These are phyloP conservation scores for Aepyceros melampus DNA, from an alignment of 2,113 vertebrate species.

Conservation along the genomic window DNA sequence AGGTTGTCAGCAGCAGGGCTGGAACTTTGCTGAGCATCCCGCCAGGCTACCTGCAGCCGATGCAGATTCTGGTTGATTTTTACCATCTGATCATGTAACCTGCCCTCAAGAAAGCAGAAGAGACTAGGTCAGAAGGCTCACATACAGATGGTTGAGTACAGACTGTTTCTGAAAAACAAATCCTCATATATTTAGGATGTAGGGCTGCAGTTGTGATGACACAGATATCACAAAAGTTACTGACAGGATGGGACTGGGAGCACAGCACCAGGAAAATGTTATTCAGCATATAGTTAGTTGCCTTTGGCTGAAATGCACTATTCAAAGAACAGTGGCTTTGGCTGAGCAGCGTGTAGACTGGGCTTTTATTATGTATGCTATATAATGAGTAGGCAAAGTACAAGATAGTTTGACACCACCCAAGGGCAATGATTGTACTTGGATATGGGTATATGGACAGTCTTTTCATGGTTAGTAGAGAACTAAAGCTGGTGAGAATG, in stretches of 20 bases:
- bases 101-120: constrained; percentile 65
- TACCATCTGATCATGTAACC: constrained; percentile 98
- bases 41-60: constrained; percentile 94
- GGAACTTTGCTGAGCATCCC: constrained; percentile 93
- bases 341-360: not conserved
- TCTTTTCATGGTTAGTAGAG: not conserved
- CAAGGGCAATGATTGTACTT: not conserved
- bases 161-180: not conserved
- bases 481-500: not conserved
- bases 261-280: not conserved
- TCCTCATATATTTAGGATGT: not conserved
- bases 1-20: constrained; percentile 90
- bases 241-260: not conserved
- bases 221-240: not conserved
- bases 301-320: not conserved
- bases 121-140: not conserved
- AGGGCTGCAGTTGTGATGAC: not conserved
- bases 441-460: not conserved
- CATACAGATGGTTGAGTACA: accelerated
- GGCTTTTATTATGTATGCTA: not conserved
- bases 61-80: constrained; percentile 99
- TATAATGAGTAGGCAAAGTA: not conserved
- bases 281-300: not conserved
- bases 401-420: not conserved
- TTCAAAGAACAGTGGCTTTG: not conserved